Base-by-base conservation (phyloP, 2,797 vertebrate species). In the Sebastes matsubarae region DNA sequence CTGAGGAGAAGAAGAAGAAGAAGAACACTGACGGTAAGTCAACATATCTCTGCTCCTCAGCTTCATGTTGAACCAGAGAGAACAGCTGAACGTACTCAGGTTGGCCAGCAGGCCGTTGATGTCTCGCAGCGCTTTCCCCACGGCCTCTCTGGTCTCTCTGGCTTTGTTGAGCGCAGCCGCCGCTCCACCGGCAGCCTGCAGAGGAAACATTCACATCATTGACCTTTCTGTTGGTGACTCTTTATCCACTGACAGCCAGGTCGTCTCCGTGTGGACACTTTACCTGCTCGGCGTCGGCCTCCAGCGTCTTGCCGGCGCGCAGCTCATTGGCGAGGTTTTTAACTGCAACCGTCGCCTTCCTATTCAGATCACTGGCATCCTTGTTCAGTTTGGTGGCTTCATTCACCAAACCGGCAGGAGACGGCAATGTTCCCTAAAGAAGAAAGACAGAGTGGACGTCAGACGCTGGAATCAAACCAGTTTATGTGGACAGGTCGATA, bases 21-120 rank as follows among this genome's bases (percentile, higher is more conserved):
- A 24, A 1, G 18, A n/a, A 50, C 1, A 4, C 3, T 1, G 14
- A 34, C 4, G 5, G 36, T 46, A 12, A 46, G 46, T 11, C 8
- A 5, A 32, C 9, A 9, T 9, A 25, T 9, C 3, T 10, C 5
- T 36, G 22, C 11, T 36, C 10, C 36, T 46, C 2, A 25, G 5
- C 12, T 12, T 68, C 7, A 54, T 22, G 46, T 8, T 22, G 20
- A 54, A 13, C 6, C 14, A 18, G 50, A 68, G 18, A 18, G 14
- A 46, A 6, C 16, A 29, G 24, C 2, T 34, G 20, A 10, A 75
- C 97, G 85, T 91, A 99, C 98, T 95, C 73, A 97, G 89, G 25
- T 94, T 89, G 1, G 10, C 91, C 12, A 99, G 93, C 86, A 98
- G 87, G 11, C 84, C 29, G 71, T 93, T 95, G 90, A 99, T 72